phyloP scores from a whole-genome alignment of 2,797 vertebrate genomes.

The Diceros bicornis region DNA sequence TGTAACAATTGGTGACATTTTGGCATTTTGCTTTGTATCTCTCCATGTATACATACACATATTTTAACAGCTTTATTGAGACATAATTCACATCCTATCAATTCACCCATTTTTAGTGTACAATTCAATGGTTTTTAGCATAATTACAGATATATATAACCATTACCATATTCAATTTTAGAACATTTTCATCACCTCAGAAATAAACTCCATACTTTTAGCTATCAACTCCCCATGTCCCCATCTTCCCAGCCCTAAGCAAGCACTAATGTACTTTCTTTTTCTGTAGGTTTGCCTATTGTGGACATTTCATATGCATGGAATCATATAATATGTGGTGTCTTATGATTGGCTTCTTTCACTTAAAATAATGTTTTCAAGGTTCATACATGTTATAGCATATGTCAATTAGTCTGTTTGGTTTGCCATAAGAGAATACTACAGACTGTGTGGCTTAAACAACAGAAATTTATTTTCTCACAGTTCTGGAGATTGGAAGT shows the following conservation, averaged over 20 bases:
- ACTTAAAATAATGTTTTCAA: not conserved
- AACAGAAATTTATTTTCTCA: not conserved
- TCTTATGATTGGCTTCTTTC: not conserved
- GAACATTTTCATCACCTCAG: not conserved
- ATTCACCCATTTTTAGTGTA: not conserved
- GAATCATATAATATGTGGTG: not conserved
- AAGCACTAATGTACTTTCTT: not conserved
- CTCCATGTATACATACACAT: not conserved
- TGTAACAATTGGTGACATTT: not conserved
- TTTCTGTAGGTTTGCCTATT: not conserved
- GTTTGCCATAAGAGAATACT: not conserved
- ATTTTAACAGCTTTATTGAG: not conserved
- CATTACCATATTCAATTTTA: constrained; percentile 2
- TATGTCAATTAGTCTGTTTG: not conserved
- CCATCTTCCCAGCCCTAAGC: not conserved
- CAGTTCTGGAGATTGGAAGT: not conserved
- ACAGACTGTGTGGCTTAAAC: not conserved
- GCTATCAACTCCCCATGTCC: not conserved
- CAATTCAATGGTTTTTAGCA: not conserved
- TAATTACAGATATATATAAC: not conserved
- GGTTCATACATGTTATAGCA: not conserved
- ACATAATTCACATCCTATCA: not conserved
- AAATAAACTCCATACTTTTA: not conserved
- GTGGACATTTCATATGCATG: not conserved
- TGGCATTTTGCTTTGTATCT: constrained; percentile 2